Base-by-base conservation (phyloP, 2,113 vertebrate species). In the Hipposideros armiger region DNA sequence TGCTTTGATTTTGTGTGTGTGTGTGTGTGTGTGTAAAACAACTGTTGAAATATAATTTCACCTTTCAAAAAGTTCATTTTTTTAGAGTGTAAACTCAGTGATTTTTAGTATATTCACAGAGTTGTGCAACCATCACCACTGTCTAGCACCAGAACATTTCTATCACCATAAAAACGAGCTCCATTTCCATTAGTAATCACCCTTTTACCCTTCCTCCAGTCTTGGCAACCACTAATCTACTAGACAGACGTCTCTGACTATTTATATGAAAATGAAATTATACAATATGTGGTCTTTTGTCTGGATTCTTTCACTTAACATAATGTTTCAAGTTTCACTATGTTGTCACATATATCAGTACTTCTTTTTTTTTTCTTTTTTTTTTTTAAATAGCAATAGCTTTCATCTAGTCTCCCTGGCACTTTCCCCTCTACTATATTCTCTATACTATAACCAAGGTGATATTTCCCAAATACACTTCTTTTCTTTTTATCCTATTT, bases 21-120 rank as follows among this genome's bases (percentile, higher is more conserved):
- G 26, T 62, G 60, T 62, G 60, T 62, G 26, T 28, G 24, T 1
- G 26, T 7, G 36, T 64, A 11, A 47, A 83, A 78, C 30, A 76
- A 30, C 13, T 81, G 14, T 86, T 76, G 66, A 93, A 87, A 81
- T 40, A 88, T 56, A 87, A 56, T 52, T 82, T 24, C 40, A 93
- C 22, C 24, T 86, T 76, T 56, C 40, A 67, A 42, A 96, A 77
- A 45, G 72, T 36, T 73, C 70, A 47, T 73, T 24, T 24, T 67
- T 81, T 52, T 30, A 76, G 80, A 86, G 40, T 22, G 0, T 72
- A 78, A 78, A 50, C 10, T 30, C n/a, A 20, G 42, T 7, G 26
- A 8, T 66, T 78, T 87, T 69, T 62, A 40, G 24, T 42, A 52
- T 69, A 82, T 24, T 91, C 17, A 85, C 54, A 54, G 20, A 76